Evolutionary conservation across 2,888 invertebrate genomes (phyloP), one percentile per base, ranked within the genome.

Genomic region (Ectropis crepuscularia): DNA sequence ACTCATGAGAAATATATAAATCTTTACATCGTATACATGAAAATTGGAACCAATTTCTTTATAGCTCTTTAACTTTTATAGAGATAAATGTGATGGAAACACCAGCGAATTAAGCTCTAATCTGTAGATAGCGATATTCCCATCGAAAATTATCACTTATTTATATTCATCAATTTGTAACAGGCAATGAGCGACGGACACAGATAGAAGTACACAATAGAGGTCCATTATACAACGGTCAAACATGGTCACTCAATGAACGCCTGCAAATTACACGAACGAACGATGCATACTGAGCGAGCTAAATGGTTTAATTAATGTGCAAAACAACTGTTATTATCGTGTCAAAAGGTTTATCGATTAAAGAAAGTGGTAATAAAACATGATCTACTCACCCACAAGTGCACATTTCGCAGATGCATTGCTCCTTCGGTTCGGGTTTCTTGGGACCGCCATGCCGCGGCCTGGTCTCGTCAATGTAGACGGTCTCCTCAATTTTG

Each of bases 361-460:
- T 59, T 10, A 48, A 49, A 59, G 41, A 53, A 57, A 53, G 42
- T 37, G 10, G 6, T 36, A 47, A 50, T 48, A 39, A 37, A 54
- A 57, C 12, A 47, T 53, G 6, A 59, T 6, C 10, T 54, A 95
- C 96, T 95, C 89, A 97, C 97, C 97, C 97, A 92, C 97, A 97
- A 80, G 97, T 97, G 86, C 97, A 97, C 69, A 97, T 95, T 92
- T 97, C 97, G 84, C 97, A 97, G 79, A 97, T 97, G 86, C 97
- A 97, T 86, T 96, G 96, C 81, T 97, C 97, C 82, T 96, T 96
- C 70, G 88, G 88, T 72, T 90, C 88, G 60, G 90, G 89, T 82
- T 87, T 89, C 80, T 83, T 92, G 69, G 92, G 91, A 70, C 92
- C 91, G 69, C 84, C 88, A 51, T 79, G 82, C 72, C 80, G 85